Percentiles rank a stretch among this genome's conserved stretches.
Conservation (phyloP, 2,888 invertebrate genomes). For the Tinea pellionella region DNA sequence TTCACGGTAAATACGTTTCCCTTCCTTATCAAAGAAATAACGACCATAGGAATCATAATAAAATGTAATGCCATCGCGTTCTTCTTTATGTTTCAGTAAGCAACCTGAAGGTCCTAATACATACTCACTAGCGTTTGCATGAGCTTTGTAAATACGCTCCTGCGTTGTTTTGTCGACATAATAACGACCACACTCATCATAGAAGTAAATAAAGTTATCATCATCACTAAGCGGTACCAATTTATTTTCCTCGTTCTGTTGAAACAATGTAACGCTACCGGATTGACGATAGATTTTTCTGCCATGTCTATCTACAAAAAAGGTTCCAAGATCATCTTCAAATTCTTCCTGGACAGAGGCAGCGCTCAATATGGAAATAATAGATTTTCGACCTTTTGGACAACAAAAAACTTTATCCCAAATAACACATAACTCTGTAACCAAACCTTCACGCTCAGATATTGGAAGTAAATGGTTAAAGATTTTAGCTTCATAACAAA, state of each 20-base stretch:
- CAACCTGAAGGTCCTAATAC: slow-evolving; percentile 52
- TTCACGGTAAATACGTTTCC: slow-evolving; percentile 55
- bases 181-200: slow-evolving; percentile 58
- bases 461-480: slow-evolving; percentile 48
- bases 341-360: slow-evolving; percentile 47
- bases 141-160: slow-evolving; percentile 51
- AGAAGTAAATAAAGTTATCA: slow-evolving; percentile 42
- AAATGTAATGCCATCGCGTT: slow-evolving; percentile 41
- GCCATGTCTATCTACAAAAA: slow-evolving; percentile 44
- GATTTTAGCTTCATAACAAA: slow-evolving; percentile 46
- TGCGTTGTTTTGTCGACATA: slow-evolving; percentile 39
- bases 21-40: slow-evolving; percentile 45
- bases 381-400: slow-evolving; percentile 41
- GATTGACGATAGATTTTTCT: slow-evolving; percentile 51
- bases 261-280: slow-evolving; percentile 38
- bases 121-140: slow-evolving; percentile 49
- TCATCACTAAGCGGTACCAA: slow-evolving; percentile 50
- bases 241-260: slow-evolving; percentile 45
- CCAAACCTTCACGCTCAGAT: slow-evolving; percentile 42
- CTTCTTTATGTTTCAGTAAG: slow-evolving; percentile 49
- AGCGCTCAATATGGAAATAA: slow-evolving; percentile 54
- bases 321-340: slow-evolving; percentile 48
- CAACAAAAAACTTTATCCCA: slow-evolving; percentile 53
- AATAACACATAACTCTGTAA: slow-evolving; percentile 48
- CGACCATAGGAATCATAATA: slow-evolving; percentile 56